These are phyloP conservation scores for Erythrocebus patas DNA, from an alignment of 2,113 vertebrate genomes.

Conservation along the genomic window DNA sequence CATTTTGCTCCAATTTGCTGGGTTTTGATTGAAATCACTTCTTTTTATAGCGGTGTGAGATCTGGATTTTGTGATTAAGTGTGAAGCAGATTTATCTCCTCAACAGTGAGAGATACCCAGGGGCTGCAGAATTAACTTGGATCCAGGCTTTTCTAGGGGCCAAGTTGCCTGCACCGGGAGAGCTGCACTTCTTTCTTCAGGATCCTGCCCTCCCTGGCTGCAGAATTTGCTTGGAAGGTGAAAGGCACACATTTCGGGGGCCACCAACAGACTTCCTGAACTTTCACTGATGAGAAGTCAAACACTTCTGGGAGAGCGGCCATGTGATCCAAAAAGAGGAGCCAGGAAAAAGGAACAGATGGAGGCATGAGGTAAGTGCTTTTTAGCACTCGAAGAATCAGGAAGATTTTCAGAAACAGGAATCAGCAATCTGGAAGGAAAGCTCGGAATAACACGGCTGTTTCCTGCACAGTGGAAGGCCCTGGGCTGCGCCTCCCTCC, in stretches of 20 bases:
- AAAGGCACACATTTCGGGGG: slow-evolving; percentile 6
- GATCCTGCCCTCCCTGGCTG: neutral
- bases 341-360: neutral
- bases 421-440: slow-evolving; percentile 6
- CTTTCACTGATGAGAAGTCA: slow-evolving; percentile 38
- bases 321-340: too few species aligned
- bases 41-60: neutral
- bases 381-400: neutral
- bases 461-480: neutral
- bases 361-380: neutral
- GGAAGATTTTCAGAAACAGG: neutral
- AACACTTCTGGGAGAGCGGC: slow-evolving; percentile 30
- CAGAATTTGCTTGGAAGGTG: neutral
- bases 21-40: neutral
- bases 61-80: neutral
- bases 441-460: neutral
- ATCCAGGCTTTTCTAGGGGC: neutral
- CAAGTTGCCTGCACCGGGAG: rapidly evolving
- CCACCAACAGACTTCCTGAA: slow-evolving; percentile 29
- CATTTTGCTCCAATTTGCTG: neutral
- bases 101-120: rapidly evolving
- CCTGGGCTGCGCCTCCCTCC: neutral
- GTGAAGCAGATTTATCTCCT: neutral
- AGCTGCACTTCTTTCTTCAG: neutral
- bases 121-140: neutral